Percentiles rank a stretch among this genome's conserved stretches.
Conservation (phyloP, 2,797 vertebrate genomes). For the Psittacula derbiana region DNA sequence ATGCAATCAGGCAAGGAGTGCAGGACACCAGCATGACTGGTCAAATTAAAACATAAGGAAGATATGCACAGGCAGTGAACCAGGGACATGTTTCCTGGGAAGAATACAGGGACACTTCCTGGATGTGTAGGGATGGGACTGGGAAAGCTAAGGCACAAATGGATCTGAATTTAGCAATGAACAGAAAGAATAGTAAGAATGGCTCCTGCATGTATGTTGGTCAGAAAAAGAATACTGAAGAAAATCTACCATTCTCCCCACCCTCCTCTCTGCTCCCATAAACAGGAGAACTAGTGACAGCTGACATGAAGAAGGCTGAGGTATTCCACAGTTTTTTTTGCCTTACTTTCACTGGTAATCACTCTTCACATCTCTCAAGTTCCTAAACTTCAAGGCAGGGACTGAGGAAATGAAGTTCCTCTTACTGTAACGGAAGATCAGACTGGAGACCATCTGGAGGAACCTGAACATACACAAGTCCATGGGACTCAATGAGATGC, state of each 20-base stretch:
- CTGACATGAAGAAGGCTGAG: rapidly evolving
- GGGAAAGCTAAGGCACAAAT: not conserved
- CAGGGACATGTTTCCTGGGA: not conserved
- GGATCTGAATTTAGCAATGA: not conserved
- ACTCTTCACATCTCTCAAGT: not conserved
- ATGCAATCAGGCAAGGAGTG: not conserved
- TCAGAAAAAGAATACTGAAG: not conserved
- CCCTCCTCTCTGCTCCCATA: too few species aligned
- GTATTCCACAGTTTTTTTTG: not conserved
- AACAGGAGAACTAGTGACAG: not conserved
- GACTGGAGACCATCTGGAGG: not conserved
- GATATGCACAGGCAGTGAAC: not conserved
- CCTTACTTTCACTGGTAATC: not conserved
- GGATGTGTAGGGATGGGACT: not conserved
- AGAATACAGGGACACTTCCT: not conserved
- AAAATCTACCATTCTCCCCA: not conserved
- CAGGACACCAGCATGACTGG: not conserved
- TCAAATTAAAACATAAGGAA: not conserved
- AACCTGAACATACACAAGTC: not conserved
- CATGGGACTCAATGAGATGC: not conserved
- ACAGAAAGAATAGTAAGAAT: not conserved
- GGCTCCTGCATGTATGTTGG: not conserved
- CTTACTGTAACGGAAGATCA: not conserved
- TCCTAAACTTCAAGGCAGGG: not conserved
- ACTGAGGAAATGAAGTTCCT: not conserved